Percentiles rank a stretch among this genome's conserved stretches.
Conservation (phyloP, 2,888 invertebrate species). For the Leistus spinibarbis region DNA sequence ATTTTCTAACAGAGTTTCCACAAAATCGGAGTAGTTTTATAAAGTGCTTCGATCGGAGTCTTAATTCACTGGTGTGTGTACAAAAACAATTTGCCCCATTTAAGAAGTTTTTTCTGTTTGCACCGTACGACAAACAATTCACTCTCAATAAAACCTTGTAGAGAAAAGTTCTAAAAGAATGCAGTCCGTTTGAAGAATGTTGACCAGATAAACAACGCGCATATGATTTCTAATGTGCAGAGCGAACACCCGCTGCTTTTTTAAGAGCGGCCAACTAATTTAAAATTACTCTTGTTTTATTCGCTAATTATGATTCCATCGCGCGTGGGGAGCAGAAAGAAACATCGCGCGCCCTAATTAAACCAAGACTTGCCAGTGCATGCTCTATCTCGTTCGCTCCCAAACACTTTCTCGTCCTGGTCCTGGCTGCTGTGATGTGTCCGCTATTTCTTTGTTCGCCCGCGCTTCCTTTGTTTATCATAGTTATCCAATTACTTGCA, state of each 20-base stretch:
- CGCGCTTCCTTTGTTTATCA: slow-evolving; percentile 36
- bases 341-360: slow-evolving; percentile 26
- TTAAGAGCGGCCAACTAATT: slow-evolving; percentile 43
- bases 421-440: too few species aligned
- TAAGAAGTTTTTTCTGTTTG: neutral
- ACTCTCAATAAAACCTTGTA: neutral
- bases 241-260: slow-evolving; percentile 24
- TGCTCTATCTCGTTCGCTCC: neutral
- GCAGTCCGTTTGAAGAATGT: neutral
- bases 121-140: neutral
- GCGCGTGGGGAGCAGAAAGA: slow-evolving; percentile 26
- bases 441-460: neutral
- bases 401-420: neutral
- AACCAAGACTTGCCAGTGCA: slow-evolving; percentile 10
- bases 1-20: too few species aligned
- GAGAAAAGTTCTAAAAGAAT: neutral
- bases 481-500: slow-evolving; percentile 40
- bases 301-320: slow-evolving; percentile 46
- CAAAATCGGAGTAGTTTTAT: too few species aligned
- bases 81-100: neutral
- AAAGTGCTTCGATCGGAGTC: too few species aligned
- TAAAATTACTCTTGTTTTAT: slow-evolving; percentile 47
- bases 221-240: slow-evolving; percentile 12
- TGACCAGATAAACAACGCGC: neutral
- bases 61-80: neutral